Percentiles rank a stretch among this genome's conserved stretches.
phyloP scores from a whole-genome alignment of 2,113 vertebrate species.

The Chascanopsetta lugubris region DNA sequence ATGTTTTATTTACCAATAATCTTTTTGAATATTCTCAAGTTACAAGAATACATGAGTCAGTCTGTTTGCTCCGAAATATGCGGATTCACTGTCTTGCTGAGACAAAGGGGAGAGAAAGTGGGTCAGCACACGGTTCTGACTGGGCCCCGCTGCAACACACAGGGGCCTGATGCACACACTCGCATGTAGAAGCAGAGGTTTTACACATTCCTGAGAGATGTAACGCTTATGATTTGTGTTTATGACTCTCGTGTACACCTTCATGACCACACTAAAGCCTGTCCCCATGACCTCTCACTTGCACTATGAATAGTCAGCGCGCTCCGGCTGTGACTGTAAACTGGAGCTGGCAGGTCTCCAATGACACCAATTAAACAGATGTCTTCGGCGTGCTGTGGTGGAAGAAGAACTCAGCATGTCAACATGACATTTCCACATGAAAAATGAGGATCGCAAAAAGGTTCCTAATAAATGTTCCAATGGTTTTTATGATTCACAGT shows the following conservation, averaged over 20 bases:
- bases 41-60: too few relatives aligned
- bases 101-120: too few relatives aligned
- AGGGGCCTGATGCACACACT: too few relatives aligned
- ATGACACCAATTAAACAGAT: conserved; percentile 41
- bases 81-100: too few relatives aligned
- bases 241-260: conserved; percentile 1
- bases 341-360: conserved; percentile 46
- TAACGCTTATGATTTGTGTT: not conserved
- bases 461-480: not conserved
- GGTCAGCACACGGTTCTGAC: too few relatives aligned
- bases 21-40: too few relatives aligned
- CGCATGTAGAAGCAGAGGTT: too few relatives aligned
- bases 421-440: not conserved
- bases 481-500: not conserved
- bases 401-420: not conserved
- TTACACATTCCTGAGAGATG: not conserved
- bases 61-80: too few relatives aligned
- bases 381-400: conserved; percentile 16
- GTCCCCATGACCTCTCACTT: conserved; percentile 44
- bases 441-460: not conserved
- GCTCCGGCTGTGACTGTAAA: conserved; percentile 32
- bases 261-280: conserved; percentile 12
- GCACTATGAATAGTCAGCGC: conserved; percentile 19
- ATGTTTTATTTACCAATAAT: too few relatives aligned
- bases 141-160: too few relatives aligned